Conservation (phyloP, 92 coral and sea anemone genomes). For the Siderastrea siderea region DNA sequence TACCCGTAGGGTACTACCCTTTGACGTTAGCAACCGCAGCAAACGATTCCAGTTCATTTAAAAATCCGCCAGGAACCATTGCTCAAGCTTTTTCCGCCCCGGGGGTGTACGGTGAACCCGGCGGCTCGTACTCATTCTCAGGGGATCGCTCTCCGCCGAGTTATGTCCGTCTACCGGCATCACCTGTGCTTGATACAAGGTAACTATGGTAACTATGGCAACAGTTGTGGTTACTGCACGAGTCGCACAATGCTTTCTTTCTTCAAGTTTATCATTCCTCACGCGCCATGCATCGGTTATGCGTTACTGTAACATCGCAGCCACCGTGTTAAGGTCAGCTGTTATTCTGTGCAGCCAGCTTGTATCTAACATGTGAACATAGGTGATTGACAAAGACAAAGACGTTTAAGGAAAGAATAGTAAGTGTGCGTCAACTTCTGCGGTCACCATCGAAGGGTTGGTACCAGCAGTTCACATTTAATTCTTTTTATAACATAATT, state of each 20-base stretch:
- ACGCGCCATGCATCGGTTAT: too few species aligned
- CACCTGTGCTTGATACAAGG: conserved; percentile 26
- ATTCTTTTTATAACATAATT: neutral
- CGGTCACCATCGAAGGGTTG: too few species aligned
- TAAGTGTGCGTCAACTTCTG: too few species aligned
- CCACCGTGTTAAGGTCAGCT: too few species aligned
- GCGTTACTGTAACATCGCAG: too few species aligned
- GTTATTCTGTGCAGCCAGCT: too few species aligned
- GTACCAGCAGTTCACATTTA: too few species aligned
- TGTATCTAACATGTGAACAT: too few species aligned
- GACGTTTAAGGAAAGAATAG: too few species aligned
- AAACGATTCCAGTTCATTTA: conserved; percentile 6
- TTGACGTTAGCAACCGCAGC: conserved; percentile 14
- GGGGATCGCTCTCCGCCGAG: conserved; percentile 31
- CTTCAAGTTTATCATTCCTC: neutral
- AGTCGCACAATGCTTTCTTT: neutral
- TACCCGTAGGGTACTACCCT: conserved; percentile 35
- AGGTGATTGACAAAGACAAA: too few species aligned
- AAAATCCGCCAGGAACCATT: conserved; percentile 16
- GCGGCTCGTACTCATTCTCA: conserved; percentile 19
- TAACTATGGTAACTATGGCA: neutral
- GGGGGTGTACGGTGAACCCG: conserved; percentile 27
- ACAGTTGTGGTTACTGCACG: neutral
- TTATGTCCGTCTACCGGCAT: conserved; percentile 10
- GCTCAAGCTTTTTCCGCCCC: neutral